phyloP scores from a whole-genome alignment of 64 coral and sea anemone species.

The Pachyseris speciosa region DNA sequence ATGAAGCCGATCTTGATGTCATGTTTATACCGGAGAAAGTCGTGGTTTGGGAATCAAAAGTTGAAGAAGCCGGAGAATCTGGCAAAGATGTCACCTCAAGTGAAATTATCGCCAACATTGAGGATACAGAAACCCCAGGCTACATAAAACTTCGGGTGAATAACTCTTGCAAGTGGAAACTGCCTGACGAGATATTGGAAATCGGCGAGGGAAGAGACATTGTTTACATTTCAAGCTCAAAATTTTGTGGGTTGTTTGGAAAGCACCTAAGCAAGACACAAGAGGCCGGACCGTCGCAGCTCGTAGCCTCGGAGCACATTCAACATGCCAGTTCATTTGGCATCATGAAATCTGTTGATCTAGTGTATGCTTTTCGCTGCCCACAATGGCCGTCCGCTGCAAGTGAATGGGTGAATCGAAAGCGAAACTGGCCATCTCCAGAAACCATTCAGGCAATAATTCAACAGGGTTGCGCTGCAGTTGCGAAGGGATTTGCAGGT shows the following conservation, averaged over 20 bases:
- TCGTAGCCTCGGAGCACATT: background rate
- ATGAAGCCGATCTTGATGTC: background rate
- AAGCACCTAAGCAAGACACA: background rate
- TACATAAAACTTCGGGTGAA: conserved; percentile 1
- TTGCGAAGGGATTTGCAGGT: no score
- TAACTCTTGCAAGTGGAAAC: background rate
- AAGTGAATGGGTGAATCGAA: no score
- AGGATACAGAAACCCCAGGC: background rate
- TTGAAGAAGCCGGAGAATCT: background rate
- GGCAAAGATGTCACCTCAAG: background rate
- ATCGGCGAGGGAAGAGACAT: background rate
- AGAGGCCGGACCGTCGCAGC: background rate
- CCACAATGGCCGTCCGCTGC: no score
- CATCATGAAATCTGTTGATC: no score
- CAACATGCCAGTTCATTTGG: no score
- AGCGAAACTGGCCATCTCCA: no score
- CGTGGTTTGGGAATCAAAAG: background rate
- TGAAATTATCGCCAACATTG: background rate
- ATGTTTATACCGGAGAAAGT: background rate
- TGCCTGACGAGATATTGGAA: background rate
- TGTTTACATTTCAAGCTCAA: conserved; percentile 20
- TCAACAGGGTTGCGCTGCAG: no score
- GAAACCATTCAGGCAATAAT: no score
- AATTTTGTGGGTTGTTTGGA: background rate
- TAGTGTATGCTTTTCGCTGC: no score